Percentiles rank a stretch among this genome's conserved stretches.
These are phyloP conservation scores for Tetrax tetrax DNA, from an alignment of 2,113 vertebrate species.

Conservation along the genomic window DNA sequence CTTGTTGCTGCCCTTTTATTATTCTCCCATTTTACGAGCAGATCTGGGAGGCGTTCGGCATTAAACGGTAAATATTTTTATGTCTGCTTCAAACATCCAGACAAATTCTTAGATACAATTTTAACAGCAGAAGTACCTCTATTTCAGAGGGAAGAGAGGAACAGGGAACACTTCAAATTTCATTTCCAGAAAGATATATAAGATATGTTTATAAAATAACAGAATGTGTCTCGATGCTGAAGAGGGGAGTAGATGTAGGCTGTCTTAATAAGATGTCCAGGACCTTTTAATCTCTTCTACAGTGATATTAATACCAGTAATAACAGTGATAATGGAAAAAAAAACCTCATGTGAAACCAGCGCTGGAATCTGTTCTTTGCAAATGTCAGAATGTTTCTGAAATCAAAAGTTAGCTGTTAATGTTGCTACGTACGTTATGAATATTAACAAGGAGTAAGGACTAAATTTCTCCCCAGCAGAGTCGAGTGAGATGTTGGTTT, in stretches of 20 bases:
- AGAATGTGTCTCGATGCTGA: not conserved
- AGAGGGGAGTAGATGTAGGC: not conserved
- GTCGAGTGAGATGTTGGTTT: not conserved
- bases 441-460: constrained; percentile 41
- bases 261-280: constrained; percentile 12
- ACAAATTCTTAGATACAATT: not conserved
- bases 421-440: not conserved
- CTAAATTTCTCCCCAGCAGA: not conserved
- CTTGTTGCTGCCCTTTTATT: not conserved
- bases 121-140: not conserved
- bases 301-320: constrained; percentile 19
- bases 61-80: not conserved
- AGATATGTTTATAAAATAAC: not conserved
- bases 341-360: constrained; percentile 1
- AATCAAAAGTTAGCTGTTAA: constrained; percentile 52
- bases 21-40: not conserved
- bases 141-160: not conserved
- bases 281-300: constrained; percentile 44
- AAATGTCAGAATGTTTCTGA: constrained; percentile 45
- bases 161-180: not conserved
- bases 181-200: not conserved
- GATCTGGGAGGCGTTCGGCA: not conserved
- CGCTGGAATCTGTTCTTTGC: constrained; percentile 2
- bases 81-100: not conserved
- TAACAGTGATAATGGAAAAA: constrained; percentile 16